phyloP scores from a whole-genome alignment of 2,888 invertebrate species.

The Ophioninae sp. region DNA sequence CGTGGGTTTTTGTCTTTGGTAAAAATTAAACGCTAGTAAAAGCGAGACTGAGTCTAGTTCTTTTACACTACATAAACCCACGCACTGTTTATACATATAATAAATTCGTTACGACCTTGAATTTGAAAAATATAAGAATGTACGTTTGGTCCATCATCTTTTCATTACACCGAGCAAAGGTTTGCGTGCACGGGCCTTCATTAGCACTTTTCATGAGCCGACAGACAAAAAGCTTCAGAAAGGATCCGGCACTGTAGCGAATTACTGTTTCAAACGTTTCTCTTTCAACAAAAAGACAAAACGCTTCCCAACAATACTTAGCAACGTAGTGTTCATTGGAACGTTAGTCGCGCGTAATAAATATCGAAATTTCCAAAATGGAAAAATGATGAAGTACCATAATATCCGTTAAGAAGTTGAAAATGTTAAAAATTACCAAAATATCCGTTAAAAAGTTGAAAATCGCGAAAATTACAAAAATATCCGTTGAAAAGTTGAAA shows the following conservation, averaged over 20 bases:
- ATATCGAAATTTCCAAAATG: background rate
- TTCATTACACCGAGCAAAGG: constrained; percentile 3
- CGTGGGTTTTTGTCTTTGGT: too few relatives aligned
- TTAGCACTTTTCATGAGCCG: constrained; percentile 4
- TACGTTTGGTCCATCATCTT: constrained; percentile 20
- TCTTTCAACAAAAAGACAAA: background rate
- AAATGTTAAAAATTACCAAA: background rate
- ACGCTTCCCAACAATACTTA: background rate
- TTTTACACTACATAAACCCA: too few relatives aligned
- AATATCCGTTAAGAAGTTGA: background rate
- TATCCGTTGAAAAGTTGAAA: too few relatives aligned
- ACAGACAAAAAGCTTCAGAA: background rate
- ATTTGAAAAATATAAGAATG: constrained; percentile 31
- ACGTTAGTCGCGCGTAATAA: background rate
- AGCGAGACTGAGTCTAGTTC: too few relatives aligned
- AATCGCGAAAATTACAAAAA: too few relatives aligned
- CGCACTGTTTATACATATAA: background rate
- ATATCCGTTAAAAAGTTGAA: too few relatives aligned
- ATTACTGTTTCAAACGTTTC: background rate
- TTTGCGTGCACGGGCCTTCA: background rate
- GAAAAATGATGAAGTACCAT: background rate
- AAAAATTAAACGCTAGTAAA: too few relatives aligned
- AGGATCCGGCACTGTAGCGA: constrained; percentile 20
- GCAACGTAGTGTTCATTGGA: background rate
- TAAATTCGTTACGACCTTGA: constrained; percentile 17